Evolutionary conservation across 2,888 invertebrate genomes (phyloP).

Genomic region (Atethmia centrago): DNA sequence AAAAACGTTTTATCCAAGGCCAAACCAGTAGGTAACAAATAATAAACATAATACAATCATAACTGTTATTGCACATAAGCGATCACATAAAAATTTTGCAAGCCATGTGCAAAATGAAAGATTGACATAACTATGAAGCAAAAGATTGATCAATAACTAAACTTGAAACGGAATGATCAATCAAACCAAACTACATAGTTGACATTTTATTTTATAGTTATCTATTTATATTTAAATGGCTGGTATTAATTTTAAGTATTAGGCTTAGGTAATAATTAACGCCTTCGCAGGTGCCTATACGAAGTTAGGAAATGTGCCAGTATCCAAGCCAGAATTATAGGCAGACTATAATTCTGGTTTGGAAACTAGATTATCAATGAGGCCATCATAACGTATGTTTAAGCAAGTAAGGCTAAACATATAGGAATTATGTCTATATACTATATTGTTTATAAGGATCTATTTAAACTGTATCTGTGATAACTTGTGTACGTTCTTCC

Average conservation of each 20-base stretch:
- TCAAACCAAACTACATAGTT: slow-evolving; percentile 29
- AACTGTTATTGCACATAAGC: slow-evolving; percentile 13
- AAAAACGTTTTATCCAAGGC: slow-evolving; percentile 7
- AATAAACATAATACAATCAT: slow-evolving; percentile 21
- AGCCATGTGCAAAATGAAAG: slow-evolving; percentile 35
- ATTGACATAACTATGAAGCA: slow-evolving; percentile 16
- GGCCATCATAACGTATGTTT: slow-evolving; percentile 19
- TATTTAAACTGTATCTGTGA: neutral
- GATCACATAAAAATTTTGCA: slow-evolving; percentile 34
- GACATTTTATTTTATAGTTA: slow-evolving; percentile 55
- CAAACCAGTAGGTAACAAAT: slow-evolving; percentile 26
- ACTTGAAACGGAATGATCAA: slow-evolving; percentile 48
- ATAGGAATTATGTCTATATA: neutral
- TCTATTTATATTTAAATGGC: slow-evolving; percentile 45
- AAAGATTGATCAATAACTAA: slow-evolving; percentile 49
- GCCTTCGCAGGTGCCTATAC: slow-evolving; percentile 34
- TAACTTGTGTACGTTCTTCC: neutral
- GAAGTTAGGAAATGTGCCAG: slow-evolving; percentile 31
- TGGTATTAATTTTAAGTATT: slow-evolving; percentile 37
- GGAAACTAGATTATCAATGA: slow-evolving; percentile 39
- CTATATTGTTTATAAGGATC: neutral
- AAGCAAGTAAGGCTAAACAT: neutral
- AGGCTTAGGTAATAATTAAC: slow-evolving; percentile 45
- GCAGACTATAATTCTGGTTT: slow-evolving; percentile 23
- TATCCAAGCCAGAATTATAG: neutral